These are phyloP conservation scores for Protosalanx chinensis DNA, from an alignment of 2,797 vertebrate species.

Conservation along the genomic window DNA sequence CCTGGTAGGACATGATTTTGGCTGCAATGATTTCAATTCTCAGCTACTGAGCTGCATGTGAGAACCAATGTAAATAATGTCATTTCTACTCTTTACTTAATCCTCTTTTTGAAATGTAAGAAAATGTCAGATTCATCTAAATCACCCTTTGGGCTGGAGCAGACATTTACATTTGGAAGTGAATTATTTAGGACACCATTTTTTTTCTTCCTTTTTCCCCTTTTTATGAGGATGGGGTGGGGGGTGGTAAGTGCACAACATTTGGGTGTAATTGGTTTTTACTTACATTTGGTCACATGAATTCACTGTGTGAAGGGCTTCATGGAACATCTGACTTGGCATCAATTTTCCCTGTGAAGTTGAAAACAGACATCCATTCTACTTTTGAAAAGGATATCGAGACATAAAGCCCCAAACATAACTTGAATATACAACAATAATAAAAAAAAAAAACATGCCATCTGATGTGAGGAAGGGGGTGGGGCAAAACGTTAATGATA, in stretches of 20 bases:
- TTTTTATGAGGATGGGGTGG: constrained; percentile 37
- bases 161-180: constrained; percentile 57
- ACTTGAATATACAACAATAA: constrained; percentile 55
- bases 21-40: constrained; percentile 64
- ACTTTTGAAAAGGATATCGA: constrained; percentile 58
- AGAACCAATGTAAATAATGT: constrained; percentile 77
- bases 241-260: constrained; percentile 43
- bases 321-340: constrained; percentile 53
- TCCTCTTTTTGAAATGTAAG: constrained; percentile 67
- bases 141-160: constrained; percentile 57
- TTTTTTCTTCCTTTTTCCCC: constrained; percentile 22
- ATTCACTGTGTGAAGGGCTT: constrained; percentile 59
- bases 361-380: constrained; percentile 51
- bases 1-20: constrained; percentile 53
- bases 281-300: constrained; percentile 39
- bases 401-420: constrained; percentile 50
- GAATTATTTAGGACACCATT: constrained; percentile 43
- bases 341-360: constrained; percentile 52
- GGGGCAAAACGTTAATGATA: constrained; percentile 51
- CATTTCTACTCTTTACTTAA: constrained; percentile 75
- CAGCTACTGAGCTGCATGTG: constrained; percentile 77
- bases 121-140: constrained; percentile 50
- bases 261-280: constrained; percentile 49
- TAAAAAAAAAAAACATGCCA: constrained; percentile 34
- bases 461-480: constrained; percentile 38